These are phyloP conservation scores for Leucoraja erinaceus DNA, from an alignment of 2,113 vertebrate species.

Conservation along the genomic window DNA sequence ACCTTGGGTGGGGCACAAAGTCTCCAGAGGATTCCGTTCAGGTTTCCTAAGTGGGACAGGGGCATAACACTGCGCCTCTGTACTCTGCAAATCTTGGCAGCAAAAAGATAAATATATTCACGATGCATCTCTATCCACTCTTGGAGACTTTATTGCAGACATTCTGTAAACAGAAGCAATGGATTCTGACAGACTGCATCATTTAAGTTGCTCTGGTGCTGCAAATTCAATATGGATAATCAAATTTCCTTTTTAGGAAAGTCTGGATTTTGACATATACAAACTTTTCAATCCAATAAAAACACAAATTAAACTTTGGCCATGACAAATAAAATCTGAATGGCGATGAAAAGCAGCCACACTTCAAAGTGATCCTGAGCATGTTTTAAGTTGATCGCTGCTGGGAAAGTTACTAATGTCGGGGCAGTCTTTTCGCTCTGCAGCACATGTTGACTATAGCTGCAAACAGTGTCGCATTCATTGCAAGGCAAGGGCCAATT, in stretches of 20 bases:
- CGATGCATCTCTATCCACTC: background rate
- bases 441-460: background rate
- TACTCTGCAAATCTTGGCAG: background rate
- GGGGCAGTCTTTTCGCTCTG: background rate
- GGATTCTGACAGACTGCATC: background rate
- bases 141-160: background rate
- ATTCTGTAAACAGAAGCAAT: background rate
- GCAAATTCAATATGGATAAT: background rate
- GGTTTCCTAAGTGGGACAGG: too few relatives aligned
- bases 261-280: background rate
- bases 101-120: background rate
- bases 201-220: background rate
- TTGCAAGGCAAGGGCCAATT: background rate
- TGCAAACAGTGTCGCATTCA: background rate
- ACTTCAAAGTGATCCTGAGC: background rate
- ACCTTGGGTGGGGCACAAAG: too few relatives aligned
- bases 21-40: too few relatives aligned
- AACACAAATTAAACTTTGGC: background rate
- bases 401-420: background rate
- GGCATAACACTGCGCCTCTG: too few relatives aligned
- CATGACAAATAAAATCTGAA: background rate
- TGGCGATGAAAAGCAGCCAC: background rate
- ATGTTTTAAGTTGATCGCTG: background rate
- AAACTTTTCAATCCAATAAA: background rate
- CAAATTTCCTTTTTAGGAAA: conserved; percentile 31